Base-by-base conservation (phyloP, 2,888 invertebrate species). In the Arge pagana region DNA sequence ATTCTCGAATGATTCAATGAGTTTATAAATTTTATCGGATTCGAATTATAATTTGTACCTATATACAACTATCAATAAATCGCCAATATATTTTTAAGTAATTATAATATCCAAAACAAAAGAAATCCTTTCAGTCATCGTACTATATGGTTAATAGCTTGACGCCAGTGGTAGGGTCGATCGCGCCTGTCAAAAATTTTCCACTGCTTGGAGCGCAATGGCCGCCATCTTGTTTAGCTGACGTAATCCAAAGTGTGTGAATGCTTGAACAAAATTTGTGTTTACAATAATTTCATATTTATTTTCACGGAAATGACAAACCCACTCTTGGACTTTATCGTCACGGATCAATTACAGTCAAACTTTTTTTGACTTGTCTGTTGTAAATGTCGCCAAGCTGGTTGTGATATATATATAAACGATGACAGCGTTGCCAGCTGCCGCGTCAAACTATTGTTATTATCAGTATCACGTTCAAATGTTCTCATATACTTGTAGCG, bases 171-270 rank as follows among this genome's bases (percentile, higher is more conserved):
- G 35, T 45, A 33, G 23, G 31, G 23, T 13, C 10, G 15, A 45
- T 39, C 10, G 40, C 40, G 42, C 30, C 18, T n/a, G 13, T 43
- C 33, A 5, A 24, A 45, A 45, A 45, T 45, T 45, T 33, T 33
- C 33, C 45, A 33, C 33, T 33, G 10, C 24, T 15, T 23, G 28
- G 11, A n/a, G 16, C 13, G 31, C 33, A 19, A 13, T 45, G 33
- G 33, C n/a, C 45, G 45, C 45, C 45, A 45, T 45, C 45, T 45
- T 45, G 21, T 45, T 31, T 35, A 23, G 45, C 33, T 45, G 45
- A 35, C 15, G 33, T 33, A 33, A 42, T 28, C n/a, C n/a, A n/a
- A n/a, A n/a, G n/a, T n/a, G n/a, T n/a, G 11, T 42, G 6, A 21
- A 11, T 21, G 18, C n/a, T 19, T 3, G n/a, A 30, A 6, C 31